These are phyloP conservation scores for Tyrophagus putrescentiae DNA, from an alignment of 1,140 invertebrate genomes.

Conservation along the genomic window DNA sequence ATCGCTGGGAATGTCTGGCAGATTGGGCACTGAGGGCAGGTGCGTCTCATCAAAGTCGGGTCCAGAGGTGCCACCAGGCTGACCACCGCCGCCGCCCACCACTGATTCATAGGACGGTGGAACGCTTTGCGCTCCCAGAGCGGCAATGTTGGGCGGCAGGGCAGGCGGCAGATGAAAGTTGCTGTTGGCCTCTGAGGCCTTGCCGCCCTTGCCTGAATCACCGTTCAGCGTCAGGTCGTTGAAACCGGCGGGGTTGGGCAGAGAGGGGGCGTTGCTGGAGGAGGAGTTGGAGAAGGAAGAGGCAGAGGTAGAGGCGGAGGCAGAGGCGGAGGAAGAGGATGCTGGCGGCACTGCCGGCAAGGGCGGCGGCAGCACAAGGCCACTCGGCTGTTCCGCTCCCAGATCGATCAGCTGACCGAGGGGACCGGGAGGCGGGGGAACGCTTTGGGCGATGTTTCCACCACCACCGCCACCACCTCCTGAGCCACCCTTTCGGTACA, in stretches of 20 bases:
- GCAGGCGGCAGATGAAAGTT: neutral
- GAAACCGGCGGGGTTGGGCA: too few relatives aligned
- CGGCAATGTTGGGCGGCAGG: neutral
- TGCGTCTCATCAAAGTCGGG: neutral
- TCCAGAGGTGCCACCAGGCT: neutral
- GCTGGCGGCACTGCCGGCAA: slow-evolving; percentile 9
- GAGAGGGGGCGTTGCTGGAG: too few relatives aligned
- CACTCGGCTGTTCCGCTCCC: neutral
- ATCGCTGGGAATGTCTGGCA: neutral
- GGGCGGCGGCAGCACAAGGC: neutral
- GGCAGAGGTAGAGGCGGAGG: too few relatives aligned
- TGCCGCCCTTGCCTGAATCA: neutral
- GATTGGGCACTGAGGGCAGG: neutral
- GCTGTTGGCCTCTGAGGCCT: neutral
- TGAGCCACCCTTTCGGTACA: neutral
- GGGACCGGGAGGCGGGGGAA: neutral
- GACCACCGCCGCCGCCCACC: neutral
- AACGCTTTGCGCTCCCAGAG: neutral
- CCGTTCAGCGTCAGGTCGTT: too few relatives aligned
- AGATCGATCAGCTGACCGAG: neutral
- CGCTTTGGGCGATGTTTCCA: neutral
- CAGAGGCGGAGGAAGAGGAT: too few relatives aligned
- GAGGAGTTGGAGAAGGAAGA: too few relatives aligned
- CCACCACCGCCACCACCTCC: neutral
- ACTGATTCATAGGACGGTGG: neutral